These are phyloP conservation scores for Serrognathus titanus DNA, from an alignment of 2,888 invertebrate species.

Conservation along the genomic window DNA sequence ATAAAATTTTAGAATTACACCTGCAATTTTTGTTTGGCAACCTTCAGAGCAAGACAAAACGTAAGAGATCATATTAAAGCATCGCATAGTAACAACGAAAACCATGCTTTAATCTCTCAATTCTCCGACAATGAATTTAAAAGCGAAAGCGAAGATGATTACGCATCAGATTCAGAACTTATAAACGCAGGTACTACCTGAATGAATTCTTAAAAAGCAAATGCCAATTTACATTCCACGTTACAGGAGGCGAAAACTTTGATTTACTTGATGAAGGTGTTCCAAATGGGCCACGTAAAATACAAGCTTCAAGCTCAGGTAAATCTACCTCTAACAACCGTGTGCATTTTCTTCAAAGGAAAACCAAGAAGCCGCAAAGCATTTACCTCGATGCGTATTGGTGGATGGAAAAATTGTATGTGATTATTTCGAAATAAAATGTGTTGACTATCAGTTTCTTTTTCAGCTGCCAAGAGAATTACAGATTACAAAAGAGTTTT, in stretches of 20 bases:
- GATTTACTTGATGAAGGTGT: no score
- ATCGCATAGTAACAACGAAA: constrained; percentile 20
- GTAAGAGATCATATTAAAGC: constrained; percentile 32
- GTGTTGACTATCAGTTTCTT: constrained; percentile 7
- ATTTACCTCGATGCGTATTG: constrained; percentile 26
- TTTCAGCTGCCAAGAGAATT: constrained; percentile 37
- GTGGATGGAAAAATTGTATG: constrained; percentile 42
- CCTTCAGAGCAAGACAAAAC: constrained; percentile 27
- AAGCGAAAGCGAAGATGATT: constrained; percentile 7
- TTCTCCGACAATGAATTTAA: constrained; percentile 14
- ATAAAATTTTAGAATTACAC: constrained; percentile 38
- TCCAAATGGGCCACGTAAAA: no score
- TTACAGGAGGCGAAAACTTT: no score
- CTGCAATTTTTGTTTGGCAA: constrained; percentile 38
- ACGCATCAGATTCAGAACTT: neutral
- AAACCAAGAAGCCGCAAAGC: constrained; percentile 4
- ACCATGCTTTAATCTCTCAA: constrained; percentile 19
- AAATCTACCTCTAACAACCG: no score
- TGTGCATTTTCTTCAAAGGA: neutral
- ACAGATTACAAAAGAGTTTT: constrained; percentile 19
- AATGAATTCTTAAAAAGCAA: neutral
- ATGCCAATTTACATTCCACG: no score
- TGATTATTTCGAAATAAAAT: constrained; percentile 3
- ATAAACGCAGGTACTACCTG: no score
- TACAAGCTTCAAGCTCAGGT: no score